phyloP scores from a whole-genome alignment of 23 tunicate genomes.

The Ciona savignyi region DNA sequence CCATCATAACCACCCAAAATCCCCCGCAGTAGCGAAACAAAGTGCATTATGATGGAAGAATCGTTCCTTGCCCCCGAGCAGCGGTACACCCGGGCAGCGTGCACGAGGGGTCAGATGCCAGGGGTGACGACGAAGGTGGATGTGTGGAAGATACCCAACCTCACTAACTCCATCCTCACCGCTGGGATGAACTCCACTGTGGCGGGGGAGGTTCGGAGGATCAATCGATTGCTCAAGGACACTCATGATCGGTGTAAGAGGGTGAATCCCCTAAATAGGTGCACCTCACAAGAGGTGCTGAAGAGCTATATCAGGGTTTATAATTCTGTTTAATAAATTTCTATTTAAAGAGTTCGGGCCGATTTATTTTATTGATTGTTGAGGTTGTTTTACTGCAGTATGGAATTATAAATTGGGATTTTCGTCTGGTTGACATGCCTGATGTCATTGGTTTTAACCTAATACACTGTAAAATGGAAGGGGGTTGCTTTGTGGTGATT shows the following conservation, averaged over 20 bases:
- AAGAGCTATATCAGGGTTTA: constrained; percentile 28
- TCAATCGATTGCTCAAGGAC: constrained; percentile 1
- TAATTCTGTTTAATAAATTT: neutral
- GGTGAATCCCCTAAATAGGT: constrained; percentile 14
- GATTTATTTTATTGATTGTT: no score
- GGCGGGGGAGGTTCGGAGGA: neutral
- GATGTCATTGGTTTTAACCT: no score
- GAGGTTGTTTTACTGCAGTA: no score
- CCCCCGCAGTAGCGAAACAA: constrained; percentile 16
- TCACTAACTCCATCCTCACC: constrained; percentile 15
- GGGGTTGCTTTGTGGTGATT: no score
- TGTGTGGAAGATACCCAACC: constrained; percentile 75
- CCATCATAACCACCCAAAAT: no score
- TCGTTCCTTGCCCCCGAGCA: constrained; percentile 76
- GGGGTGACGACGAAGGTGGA: constrained; percentile 29
- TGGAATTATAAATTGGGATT: no score
- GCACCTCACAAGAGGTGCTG: constrained; percentile 31
- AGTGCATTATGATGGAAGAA: constrained; percentile 10
- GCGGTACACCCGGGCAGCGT: constrained; percentile 36
- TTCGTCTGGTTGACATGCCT: no score
- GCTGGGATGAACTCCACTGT: neutral
- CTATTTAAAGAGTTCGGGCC: no score
- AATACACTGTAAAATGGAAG: no score
- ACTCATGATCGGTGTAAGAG: constrained; percentile 39
- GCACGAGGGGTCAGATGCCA: neutral